Percentiles rank a stretch among this genome's conserved stretches.
These are phyloP conservation scores for Phyllotreta striolata DNA, from an alignment of 2,888 invertebrate species.

Conservation along the genomic window DNA sequence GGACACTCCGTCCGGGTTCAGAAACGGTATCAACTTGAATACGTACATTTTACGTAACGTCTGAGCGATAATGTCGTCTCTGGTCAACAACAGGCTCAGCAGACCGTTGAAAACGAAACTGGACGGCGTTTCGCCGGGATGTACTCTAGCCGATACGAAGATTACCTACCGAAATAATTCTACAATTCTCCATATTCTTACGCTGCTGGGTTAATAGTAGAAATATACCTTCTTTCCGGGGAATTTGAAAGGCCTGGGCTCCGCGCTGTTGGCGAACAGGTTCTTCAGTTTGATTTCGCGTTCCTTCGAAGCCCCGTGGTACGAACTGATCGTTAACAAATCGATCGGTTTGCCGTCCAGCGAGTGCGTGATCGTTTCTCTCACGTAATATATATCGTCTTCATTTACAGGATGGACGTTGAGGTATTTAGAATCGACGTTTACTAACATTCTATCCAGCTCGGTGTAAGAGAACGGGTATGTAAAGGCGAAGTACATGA, in stretches of 20 bases:
- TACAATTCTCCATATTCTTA: not conserved
- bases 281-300: conserved; percentile 76
- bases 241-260: conserved; percentile 77
- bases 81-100: conserved; percentile 77
- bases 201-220: not conserved
- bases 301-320: conserved; percentile 76
- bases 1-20: conserved; percentile 92
- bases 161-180: conserved; percentile 68
- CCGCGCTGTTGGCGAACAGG: conserved; percentile 74
- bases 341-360: conserved; percentile 81
- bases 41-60: conserved; percentile 78
- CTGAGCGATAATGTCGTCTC: conserved; percentile 78
- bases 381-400: conserved; percentile 84
- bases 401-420: conserved; percentile 55
- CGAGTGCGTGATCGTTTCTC: conserved; percentile 82
- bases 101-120: conserved; percentile 92
- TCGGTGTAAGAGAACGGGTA: conserved; percentile 90
- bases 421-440: conserved; percentile 71
- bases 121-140: conserved; percentile 92
- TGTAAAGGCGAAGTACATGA: conserved; percentile 89
- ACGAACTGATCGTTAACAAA: conserved; percentile 83
- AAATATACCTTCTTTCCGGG: conserved; percentile 74
- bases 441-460: conserved; percentile 75
- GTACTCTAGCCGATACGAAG: conserved; percentile 87
- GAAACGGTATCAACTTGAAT: conserved; percentile 89